phyloP scores from a whole-genome alignment of 2,797 vertebrate species.

The Ataeniobius toweri region DNA sequence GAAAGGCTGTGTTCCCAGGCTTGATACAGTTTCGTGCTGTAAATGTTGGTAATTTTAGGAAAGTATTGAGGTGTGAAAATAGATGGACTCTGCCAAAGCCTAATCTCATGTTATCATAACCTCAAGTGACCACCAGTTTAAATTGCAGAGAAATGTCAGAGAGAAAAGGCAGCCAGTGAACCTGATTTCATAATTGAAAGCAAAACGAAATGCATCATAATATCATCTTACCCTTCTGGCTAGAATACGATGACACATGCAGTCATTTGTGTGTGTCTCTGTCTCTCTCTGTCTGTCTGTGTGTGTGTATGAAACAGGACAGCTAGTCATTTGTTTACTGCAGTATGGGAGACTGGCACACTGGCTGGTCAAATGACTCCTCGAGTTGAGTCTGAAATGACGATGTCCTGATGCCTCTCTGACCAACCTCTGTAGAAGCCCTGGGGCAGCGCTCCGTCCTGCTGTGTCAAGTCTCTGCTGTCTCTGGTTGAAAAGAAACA shows the following conservation, averaged over 20 bases:
- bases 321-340: constrained; percentile 47
- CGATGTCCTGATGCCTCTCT: constrained; percentile 45
- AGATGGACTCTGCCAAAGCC: constrained; percentile 2
- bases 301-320: constrained; percentile 20
- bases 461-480: constrained; percentile 36
- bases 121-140: not conserved
- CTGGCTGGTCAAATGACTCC: constrained; percentile 58
- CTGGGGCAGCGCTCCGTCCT: constrained; percentile 25
- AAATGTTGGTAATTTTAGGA: constrained; percentile 6
- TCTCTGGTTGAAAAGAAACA: constrained; percentile 14
- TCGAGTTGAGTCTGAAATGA: constrained; percentile 62
- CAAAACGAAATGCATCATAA: constrained; percentile 28
- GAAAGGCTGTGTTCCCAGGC: not conserved
- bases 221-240: constrained; percentile 24
- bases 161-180: not conserved
- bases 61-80: not conserved
- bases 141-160: constrained; percentile 6
- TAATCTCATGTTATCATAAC: constrained; percentile 5
- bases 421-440: constrained; percentile 41
- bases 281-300: constrained; percentile 3
- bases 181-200: constrained; percentile 1
- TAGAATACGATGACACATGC: constrained; percentile 32
- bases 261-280: constrained; percentile 17
- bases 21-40: not conserved
- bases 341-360: constrained; percentile 41